These are phyloP conservation scores for Chrysocyon brachyurus DNA, from an alignment of 2,797 vertebrate species.

Conservation along the genomic window DNA sequence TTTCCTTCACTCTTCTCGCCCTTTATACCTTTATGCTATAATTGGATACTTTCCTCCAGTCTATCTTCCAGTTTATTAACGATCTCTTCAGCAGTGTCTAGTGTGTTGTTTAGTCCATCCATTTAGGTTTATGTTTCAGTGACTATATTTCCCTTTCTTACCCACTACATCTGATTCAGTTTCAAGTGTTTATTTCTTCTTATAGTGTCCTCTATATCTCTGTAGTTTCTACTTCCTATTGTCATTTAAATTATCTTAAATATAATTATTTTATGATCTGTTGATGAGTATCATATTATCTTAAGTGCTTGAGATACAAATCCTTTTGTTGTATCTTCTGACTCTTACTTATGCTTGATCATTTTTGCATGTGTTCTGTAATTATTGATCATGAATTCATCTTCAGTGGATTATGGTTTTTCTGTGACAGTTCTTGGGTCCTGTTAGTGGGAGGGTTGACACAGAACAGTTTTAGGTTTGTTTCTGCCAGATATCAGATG, in stretches of 20 bases:
- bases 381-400: not conserved
- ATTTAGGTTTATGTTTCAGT: conserved; percentile 10
- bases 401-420: not conserved
- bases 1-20: not conserved
- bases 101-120: not conserved
- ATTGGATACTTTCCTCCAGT: not conserved
- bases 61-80: conserved; percentile 1
- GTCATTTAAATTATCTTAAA: not conserved
- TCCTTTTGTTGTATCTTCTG: not conserved
- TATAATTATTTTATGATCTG: not conserved
- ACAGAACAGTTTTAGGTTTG: not conserved
- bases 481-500: not conserved
- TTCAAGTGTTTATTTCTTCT: not conserved
- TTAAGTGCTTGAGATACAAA: not conserved
- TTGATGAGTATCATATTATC: not conserved
- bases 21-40: not conserved
- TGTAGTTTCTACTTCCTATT: not conserved
- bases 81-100: not conserved
- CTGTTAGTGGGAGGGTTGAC: not conserved
- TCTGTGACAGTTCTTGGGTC: not conserved
- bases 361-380: not conserved
- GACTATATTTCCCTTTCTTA: not conserved
- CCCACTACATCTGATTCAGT: not conserved
- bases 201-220: not conserved
- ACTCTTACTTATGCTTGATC: not conserved